Evolutionary conservation across 2,113 vertebrate species (phyloP), one percentile per base, ranked within the genome.

Genomic region (Coryphaenoides rupestris): DNA sequence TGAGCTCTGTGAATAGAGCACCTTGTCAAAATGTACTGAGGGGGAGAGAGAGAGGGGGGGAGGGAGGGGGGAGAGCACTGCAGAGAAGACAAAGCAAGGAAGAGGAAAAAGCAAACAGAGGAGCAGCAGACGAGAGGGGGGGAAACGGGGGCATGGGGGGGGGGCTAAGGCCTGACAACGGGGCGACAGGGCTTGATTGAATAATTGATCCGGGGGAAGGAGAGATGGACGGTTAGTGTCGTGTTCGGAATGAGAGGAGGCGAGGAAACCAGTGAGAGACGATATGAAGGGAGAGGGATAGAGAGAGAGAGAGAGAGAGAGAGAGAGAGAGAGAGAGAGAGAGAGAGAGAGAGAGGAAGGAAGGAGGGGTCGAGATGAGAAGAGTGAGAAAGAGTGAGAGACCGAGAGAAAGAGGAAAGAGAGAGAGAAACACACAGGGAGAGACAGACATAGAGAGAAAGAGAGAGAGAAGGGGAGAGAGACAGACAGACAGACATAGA

Each of bases 151-250:
- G n/a, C 10, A 63, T 67, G 60, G 65, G 45, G 12, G 22, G 23
- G 61, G 16, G 19, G 17, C 19, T 21, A 49, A 65, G 73, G 68
- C 58, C 64, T 57, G 62, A 56, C 52, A 62, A 66, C 6, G 5
- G 33, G 66, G 16, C 45, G 54, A 40, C 33, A 74, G 55, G 52
- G 68, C 49, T 28, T 5, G 15, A 84, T 56, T 91, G 62, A 90
- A 91, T 90, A 85, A 91, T 90, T 90, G 70, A 91, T 84, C 71
- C 23, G n/a, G 64, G 70, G 86, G 82, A 85, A 88, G 75, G 33
- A 79, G 84, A 87, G 83, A 72, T 69, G 66, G 67, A 69, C 28
- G 40, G 58, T 55, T 22, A 23, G 87, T 80, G 70, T 87, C 82
- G 54, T 62, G 81, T 85, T 87, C 71, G 50, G 58, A n/a, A 68